Evolutionary conservation across 2,888 invertebrate genomes (phyloP), one percentile per base, ranked within the genome.

Genomic region (Scaptomyza polygonia): DNA sequence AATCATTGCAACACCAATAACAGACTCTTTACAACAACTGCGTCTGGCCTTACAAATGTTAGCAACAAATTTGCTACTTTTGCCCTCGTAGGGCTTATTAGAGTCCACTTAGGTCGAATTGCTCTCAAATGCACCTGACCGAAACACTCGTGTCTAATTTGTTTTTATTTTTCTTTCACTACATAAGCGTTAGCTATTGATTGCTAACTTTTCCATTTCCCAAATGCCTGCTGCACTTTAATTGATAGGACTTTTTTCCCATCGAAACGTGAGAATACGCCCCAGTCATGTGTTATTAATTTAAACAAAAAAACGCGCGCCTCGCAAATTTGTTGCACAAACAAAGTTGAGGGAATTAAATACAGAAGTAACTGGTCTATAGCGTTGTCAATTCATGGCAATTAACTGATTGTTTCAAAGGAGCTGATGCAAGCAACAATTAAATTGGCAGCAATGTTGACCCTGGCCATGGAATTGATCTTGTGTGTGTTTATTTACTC

Each of bases 231-330:
- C 36, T 27, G 12, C 55, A 42, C 48, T 64, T 70, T 58, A 71
- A 84, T 85, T 84, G 82, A 78, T 71, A 66, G 65, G 32, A 63
- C 58, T 59, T 68, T 57, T 45, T 77, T 77, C 43, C 52, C 62
- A 51, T 39, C 45, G 21, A 32, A 81, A 78, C 85, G 82, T 81
- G 77, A 70, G 88, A 86, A 70, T 62, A 30, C 57, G 45, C 27
- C 58, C 32, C 51, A 75, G 67, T 72, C 81, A 82, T 82, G 83
- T 85, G 82, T 56, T 82, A 81, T 87, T 81, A 70, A 82, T 81
- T 87, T 67, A 72, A 61, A 65, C 8, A 49, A 52, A 45, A 51
- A 34, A n/a, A n/a, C n/a, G n/a, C 47, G 57, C 16, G 36, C 43
- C 39, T 42, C 8, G 54, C 65, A 29, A 72, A 66, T 44, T 84